Conservation (phyloP, 2,888 invertebrate genomes). For the Caenorhabditis panamensis region DNA sequence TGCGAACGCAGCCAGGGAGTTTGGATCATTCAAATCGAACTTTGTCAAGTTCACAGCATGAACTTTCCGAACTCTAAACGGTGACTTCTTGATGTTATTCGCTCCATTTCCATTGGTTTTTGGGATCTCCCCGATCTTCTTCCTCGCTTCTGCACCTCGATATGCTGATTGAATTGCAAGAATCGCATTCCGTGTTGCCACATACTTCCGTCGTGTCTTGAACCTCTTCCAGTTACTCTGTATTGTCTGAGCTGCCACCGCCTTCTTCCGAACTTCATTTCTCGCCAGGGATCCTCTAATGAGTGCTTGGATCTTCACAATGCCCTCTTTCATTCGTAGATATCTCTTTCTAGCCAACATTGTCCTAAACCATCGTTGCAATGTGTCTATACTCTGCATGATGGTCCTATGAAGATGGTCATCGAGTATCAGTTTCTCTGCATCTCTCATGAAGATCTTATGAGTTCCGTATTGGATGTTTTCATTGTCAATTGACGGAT, state of each 20-base stretch:
- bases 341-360: slow-evolving; percentile 89
- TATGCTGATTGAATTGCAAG: slow-evolving; percentile 85
- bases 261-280: slow-evolving; percentile 82
- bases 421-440: slow-evolving; percentile 93
- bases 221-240: slow-evolving; percentile 88
- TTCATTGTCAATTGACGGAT: slow-evolving; percentile 90
- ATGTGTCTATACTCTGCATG: slow-evolving; percentile 91
- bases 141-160: slow-evolving; percentile 66
- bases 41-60: slow-evolving; percentile 73
- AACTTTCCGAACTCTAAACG: slow-evolving; percentile 66
- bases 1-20: slow-evolving; percentile 63
- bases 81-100: slow-evolving; percentile 44
- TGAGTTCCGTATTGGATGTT: slow-evolving; percentile 92
- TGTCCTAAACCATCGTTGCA: slow-evolving; percentile 93
- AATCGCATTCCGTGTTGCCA: slow-evolving; percentile 84
- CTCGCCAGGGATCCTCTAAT: slow-evolving; percentile 86
- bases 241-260: slow-evolving; percentile 85
- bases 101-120: slow-evolving; percentile 36
- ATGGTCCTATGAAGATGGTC: slow-evolving; percentile 94
- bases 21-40: slow-evolving; percentile 77
- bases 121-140: slow-evolving; percentile 64
- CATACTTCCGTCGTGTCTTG: slow-evolving; percentile 85
- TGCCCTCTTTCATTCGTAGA: slow-evolving; percentile 87
- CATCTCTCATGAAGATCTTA: slow-evolving; percentile 93
- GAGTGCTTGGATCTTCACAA: slow-evolving; percentile 87